Percentiles rank a stretch among this genome's conserved stretches.
Evolutionary conservation across 2,797 vertebrate genomes (phyloP).

Genomic region (Leuciscus waleckii): DNA sequence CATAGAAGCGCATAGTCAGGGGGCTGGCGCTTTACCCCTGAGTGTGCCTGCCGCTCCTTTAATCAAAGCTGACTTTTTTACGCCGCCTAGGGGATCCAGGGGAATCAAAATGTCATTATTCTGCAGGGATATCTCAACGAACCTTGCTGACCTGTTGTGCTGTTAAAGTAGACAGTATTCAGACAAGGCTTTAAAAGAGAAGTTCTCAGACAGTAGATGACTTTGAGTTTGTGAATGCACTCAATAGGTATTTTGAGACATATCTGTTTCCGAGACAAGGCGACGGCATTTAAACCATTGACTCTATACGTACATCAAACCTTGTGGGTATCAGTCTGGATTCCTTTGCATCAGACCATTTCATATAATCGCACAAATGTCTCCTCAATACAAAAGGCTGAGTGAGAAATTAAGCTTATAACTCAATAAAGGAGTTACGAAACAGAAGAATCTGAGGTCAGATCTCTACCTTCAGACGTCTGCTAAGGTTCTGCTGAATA

Average conservation of each 20-base stretch:
- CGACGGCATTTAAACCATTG: neutral
- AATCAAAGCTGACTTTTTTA: slow-evolving; percentile 76
- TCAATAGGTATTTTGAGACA: slow-evolving; percentile 2
- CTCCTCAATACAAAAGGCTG: neutral
- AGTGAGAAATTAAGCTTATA: slow-evolving; percentile 1
- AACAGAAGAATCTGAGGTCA: slow-evolving; percentile 20
- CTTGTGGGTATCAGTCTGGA: slow-evolving; percentile 1
- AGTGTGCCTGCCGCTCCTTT: slow-evolving; percentile 67
- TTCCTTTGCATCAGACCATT: neutral
- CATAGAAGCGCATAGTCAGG: neutral
- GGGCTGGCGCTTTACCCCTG: slow-evolving; percentile 9
- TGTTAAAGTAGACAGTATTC: slow-evolving; percentile 30
- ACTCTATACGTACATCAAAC: neutral
- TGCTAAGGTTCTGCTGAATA: slow-evolving; percentile 13
- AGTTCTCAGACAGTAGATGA: slow-evolving; percentile 19
- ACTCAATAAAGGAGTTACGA: slow-evolving; percentile 4
- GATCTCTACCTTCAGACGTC: slow-evolving; percentile 29
- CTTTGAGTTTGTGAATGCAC: slow-evolving; percentile 23
- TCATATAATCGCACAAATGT: neutral
- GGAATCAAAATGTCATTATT: slow-evolving; percentile 71
- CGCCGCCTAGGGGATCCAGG: slow-evolving; percentile 64
- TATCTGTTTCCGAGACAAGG: neutral
- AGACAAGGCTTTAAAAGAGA: slow-evolving; percentile 32
- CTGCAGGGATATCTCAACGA: slow-evolving; percentile 69
- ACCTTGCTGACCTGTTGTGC: slow-evolving; percentile 59